These are phyloP conservation scores for Xenopus petersii DNA, from an alignment of 2,797 vertebrate species.

Conservation along the genomic window DNA sequence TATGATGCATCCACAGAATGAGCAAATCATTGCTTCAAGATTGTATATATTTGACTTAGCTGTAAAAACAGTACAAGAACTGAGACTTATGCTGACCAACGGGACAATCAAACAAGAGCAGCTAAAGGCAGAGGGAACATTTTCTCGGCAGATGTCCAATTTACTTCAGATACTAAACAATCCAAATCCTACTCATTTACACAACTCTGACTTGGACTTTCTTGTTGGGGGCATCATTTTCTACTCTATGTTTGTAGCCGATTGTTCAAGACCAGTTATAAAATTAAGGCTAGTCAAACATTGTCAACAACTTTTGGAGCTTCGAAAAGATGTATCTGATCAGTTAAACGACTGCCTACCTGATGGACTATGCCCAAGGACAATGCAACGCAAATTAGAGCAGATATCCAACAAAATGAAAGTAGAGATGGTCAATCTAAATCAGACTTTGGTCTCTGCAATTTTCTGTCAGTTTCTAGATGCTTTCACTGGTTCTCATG, in stretches of 20 bases:
- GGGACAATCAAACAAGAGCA: slow-evolving; percentile 39
- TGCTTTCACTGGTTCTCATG: slow-evolving; percentile 64
- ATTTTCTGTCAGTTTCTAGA: slow-evolving; percentile 77
- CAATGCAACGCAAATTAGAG: slow-evolving; percentile 41
- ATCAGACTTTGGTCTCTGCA: slow-evolving; percentile 56
- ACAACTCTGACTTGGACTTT: slow-evolving; percentile 58
- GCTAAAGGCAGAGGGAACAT: slow-evolving; percentile 59
- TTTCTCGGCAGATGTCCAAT: slow-evolving; percentile 58
- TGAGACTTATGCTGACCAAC: slow-evolving; percentile 63
- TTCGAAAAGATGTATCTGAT: slow-evolving; percentile 65
- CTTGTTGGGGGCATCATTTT: slow-evolving; percentile 69
- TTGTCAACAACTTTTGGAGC: slow-evolving; percentile 71
- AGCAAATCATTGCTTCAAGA: slow-evolving; percentile 60
- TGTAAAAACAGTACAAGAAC: slow-evolving; percentile 63
- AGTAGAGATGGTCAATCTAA: slow-evolving; percentile 66
- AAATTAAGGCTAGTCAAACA: slow-evolving; percentile 65
- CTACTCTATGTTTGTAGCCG: slow-evolving; percentile 79
- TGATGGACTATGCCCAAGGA: slow-evolving; percentile 11
- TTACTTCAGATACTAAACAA: slow-evolving; percentile 63
- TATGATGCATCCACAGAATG: slow-evolving; percentile 64
- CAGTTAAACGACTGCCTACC: slow-evolving; percentile 17
- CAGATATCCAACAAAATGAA: slow-evolving; percentile 55
- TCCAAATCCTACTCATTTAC: slow-evolving; percentile 41
- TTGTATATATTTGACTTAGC: slow-evolving; percentile 67
- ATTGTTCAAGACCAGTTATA: slow-evolving; percentile 63